phyloP scores from a whole-genome alignment of 2,113 vertebrate genomes.

The Callocephalon fimbriatum region DNA sequence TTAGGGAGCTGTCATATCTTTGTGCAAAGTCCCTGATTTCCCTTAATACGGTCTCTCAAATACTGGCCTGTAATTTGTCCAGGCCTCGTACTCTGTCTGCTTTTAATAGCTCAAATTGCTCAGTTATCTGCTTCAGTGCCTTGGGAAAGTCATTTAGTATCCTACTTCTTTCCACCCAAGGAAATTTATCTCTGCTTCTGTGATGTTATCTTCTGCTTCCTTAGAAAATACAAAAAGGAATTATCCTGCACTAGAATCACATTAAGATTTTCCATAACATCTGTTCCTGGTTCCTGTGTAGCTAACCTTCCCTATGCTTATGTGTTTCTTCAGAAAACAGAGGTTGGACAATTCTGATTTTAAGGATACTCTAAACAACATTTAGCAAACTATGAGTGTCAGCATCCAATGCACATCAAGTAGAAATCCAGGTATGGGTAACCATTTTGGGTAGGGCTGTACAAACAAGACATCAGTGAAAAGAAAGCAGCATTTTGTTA shows the following conservation, averaged over 20 bases:
- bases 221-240: neutral
- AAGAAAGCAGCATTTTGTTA: neutral
- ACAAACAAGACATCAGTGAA: neutral
- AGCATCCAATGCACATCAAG: neutral
- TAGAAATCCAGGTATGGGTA: neutral
- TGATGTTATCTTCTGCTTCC: neutral
- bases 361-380: neutral
- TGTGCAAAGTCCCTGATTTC: neutral
- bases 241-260: neutral
- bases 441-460: neutral
- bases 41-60: neutral
- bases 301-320: neutral
- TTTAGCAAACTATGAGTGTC: neutral
- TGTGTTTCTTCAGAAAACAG: neutral
- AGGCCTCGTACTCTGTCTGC: neutral
- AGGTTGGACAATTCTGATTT: neutral
- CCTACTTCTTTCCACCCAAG: neutral
- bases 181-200: slow-evolving; percentile 15
- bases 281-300: neutral
- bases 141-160: slow-evolving; percentile 4
- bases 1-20: neutral
- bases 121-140: slow-evolving; percentile 26
- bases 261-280: neutral
- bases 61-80: neutral
- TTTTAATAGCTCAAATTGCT: slow-evolving; percentile 32